phyloP scores from a whole-genome alignment of 2,797 vertebrate genomes.

The Arctocebus calabarensis region DNA sequence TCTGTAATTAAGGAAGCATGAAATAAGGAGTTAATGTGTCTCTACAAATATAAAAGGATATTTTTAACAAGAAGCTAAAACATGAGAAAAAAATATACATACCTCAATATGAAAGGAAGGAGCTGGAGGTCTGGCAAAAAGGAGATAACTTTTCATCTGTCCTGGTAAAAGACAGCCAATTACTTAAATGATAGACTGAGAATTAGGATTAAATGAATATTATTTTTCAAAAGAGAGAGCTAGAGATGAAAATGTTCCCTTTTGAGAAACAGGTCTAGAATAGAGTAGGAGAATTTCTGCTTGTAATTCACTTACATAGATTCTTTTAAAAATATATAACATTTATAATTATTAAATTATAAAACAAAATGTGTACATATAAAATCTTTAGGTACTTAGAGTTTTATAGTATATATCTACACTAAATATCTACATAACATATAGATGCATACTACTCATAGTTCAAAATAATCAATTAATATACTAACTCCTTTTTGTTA shows the following conservation, averaged over 20 bases:
- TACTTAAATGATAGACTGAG: background rate
- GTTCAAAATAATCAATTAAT: background rate
- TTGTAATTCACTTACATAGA: background rate
- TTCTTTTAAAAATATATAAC: background rate
- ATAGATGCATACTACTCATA: background rate
- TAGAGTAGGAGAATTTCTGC: background rate
- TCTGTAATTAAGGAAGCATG: background rate
- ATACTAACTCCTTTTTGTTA: background rate
- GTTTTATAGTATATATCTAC: background rate
- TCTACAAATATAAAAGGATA: background rate
- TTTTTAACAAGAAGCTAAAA: background rate
- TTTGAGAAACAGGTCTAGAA: background rate
- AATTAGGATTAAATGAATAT: background rate
- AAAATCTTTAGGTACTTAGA: background rate
- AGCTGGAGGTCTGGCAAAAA: background rate
- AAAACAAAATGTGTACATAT: background rate
- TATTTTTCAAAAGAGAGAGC: constrained; percentile 24
- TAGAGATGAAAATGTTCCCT: background rate
- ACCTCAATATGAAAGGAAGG: background rate
- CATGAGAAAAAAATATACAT: background rate
- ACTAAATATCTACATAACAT: background rate
- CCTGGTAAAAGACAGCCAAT: background rate
- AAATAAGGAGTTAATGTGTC: background rate
- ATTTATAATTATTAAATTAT: background rate
- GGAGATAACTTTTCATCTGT: background rate